Base-by-base conservation (phyloP, 2,113 vertebrate genomes). In the Lasiurus cinereus region DNA sequence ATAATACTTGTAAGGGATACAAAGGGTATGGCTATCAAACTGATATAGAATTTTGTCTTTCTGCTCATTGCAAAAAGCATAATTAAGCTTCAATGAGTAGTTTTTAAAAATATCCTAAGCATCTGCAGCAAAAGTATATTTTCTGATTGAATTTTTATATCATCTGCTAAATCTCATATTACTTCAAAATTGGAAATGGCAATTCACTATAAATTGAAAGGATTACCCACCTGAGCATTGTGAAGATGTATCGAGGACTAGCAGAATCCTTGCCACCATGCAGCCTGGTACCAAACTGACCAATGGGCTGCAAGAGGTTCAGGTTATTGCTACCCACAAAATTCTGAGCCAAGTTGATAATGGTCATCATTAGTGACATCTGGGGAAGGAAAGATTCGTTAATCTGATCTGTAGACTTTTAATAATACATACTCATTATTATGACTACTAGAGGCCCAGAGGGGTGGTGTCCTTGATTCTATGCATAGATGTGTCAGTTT, bases 161-260 rank as follows among this genome's bases (percentile, higher is more conserved):
- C 62, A 89, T 50, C 48, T 83, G 52, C 24, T 76, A 82, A 85
- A n/a, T 82, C 54, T 92, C 39, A 80, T 5, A 77, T 22, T 74
- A 85, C 9, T 95, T 96, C 67, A 84, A 92, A 85, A 77, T 8
- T 89, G 31, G 22, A 78, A 80, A 74, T 64, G 62, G 18, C 54
- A 91, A 54, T 56, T 67, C 50, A 83, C n/a, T 48, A 72, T 67
- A 92, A 92, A 82, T 43, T 19, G 14, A 93, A 97, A 73, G 80
- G 16, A 43, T 33, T 31, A 96, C 98, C 96, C 62, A 99, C 99
- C 99, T 99, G 93, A 99, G 99, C 99, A 99, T 99, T 84, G 99
- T 99, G 96, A 99, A 99, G 98, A 99, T 99, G 98, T 99, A 99
- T 99, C 99, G 99, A 98, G 99, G 99, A 96, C 99, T 99, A 97